These are phyloP conservation scores for Spinus pinus DNA, from an alignment of 2,797 vertebrate species.

Conservation along the genomic window DNA sequence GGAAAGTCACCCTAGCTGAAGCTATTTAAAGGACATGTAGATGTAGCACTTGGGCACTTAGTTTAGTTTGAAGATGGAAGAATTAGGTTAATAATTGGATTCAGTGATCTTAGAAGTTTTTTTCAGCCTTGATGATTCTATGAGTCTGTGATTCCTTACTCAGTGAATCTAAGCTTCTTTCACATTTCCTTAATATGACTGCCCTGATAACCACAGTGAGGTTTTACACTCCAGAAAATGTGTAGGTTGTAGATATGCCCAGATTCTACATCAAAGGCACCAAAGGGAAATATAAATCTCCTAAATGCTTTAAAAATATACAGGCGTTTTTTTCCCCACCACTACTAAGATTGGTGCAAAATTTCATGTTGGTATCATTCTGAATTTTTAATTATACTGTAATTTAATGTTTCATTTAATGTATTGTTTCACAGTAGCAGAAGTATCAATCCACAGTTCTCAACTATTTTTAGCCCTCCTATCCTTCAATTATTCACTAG, in stretches of 20 bases:
- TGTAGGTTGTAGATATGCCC: background rate
- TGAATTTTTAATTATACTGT: background rate
- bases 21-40: background rate
- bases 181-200: background rate
- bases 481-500: background rate
- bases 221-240: background rate
- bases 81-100: background rate
- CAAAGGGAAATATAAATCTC: background rate
- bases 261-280: background rate
- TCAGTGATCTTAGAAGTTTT: background rate
- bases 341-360: background rate
- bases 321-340: background rate
- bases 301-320: background rate
- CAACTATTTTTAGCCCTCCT: background rate
- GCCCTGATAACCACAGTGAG: background rate
- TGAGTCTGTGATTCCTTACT: background rate
- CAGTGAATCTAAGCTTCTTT: background rate
- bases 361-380: background rate
- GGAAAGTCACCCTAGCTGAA: background rate
- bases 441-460: background rate
- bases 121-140: background rate
- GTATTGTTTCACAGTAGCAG: background rate
- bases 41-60: background rate
- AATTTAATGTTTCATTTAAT: background rate
- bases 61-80: background rate